phyloP scores from a whole-genome alignment of 2,113 vertebrate genomes.

The Cinclus cinclus region DNA sequence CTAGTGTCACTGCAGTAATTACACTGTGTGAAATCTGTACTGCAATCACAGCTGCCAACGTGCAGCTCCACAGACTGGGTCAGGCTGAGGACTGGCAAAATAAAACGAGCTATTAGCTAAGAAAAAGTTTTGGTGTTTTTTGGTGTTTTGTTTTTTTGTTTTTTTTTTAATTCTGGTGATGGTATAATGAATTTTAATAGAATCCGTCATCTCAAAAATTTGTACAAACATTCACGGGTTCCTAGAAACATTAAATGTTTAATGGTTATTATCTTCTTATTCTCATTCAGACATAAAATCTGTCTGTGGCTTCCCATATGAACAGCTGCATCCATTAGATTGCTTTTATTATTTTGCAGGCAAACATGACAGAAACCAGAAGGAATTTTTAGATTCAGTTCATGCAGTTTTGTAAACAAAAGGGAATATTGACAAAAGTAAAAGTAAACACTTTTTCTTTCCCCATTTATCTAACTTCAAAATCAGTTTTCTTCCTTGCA shows the following conservation, averaged over 20 bases:
- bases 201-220: conserved; percentile 61
- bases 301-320: background rate
- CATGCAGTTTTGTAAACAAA: background rate
- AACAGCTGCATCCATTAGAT: background rate
- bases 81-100: conserved; percentile 73
- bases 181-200: conserved; percentile 73
- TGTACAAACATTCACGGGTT: conserved; percentile 70
- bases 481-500: background rate
- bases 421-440: background rate
- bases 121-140: background rate
- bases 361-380: background rate
- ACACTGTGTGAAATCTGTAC: conserved; percentile 95
- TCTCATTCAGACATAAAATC: conserved; percentile 7
- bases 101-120: conserved; percentile 71
- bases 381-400: background rate
- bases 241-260: conserved; percentile 21
- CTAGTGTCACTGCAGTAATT: conserved; percentile 92
- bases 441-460: background rate
- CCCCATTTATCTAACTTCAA: background rate
- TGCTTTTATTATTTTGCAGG: background rate
- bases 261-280: conserved; percentile 11
- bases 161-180: conserved; percentile 26
- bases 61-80: conserved; percentile 81
- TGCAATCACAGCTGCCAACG: conserved; percentile 92
- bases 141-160: background rate